These are phyloP conservation scores for Geothlypis trichas DNA, from an alignment of 2,113 vertebrate species.

Conservation along the genomic window DNA sequence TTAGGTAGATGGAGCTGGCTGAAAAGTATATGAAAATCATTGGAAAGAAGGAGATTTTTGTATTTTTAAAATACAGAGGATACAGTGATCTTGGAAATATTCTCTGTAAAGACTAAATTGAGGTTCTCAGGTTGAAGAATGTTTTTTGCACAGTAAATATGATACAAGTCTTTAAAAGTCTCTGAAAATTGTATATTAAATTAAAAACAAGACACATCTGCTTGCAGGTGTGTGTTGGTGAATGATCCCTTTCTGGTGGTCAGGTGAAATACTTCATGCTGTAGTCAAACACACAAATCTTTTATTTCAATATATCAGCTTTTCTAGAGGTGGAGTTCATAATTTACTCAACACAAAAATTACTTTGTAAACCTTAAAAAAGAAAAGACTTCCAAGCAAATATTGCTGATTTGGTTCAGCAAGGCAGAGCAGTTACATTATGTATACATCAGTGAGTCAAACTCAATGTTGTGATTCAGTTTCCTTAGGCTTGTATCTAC, in stretches of 20 bases:
- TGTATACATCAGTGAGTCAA: neutral
- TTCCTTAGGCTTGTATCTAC: neutral
- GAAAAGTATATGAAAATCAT: neutral
- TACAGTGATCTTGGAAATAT: neutral
- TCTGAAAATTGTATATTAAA: neutral
- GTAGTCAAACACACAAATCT: neutral
- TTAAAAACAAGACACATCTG: neutral
- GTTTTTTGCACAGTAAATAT: neutral
- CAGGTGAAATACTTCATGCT: neutral
- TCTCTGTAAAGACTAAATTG: neutral
- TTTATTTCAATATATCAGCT: neutral
- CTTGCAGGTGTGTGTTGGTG: neutral
- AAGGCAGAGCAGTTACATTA: neutral
- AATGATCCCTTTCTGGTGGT: neutral
- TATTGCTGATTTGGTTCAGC: neutral
- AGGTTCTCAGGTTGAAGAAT: slow-evolving; percentile 26
- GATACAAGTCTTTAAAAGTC: neutral
- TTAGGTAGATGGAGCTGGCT: neutral
- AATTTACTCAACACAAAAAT: neutral
- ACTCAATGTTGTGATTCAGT: neutral
- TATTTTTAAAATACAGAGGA: neutral
- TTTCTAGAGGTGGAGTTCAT: neutral
- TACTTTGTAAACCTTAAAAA: neutral
- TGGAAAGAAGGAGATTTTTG: neutral
- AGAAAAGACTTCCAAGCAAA: neutral